Percentiles rank a stretch among this genome's conserved stretches.
Conservation (phyloP, 2,113 vertebrate species). For the Rhinopithecus roxellana region DNA sequence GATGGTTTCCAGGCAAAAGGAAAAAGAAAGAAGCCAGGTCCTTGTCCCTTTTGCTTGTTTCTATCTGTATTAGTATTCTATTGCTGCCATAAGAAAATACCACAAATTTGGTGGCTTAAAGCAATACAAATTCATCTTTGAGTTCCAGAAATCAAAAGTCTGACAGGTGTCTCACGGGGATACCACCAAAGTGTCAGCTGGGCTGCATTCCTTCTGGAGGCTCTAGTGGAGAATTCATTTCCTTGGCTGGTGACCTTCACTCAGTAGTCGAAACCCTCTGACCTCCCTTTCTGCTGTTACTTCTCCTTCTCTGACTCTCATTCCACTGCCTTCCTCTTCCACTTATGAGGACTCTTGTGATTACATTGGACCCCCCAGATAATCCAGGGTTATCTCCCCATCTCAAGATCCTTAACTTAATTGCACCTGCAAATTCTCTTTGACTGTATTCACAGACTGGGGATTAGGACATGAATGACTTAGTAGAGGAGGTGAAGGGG, state of each 20-base stretch:
- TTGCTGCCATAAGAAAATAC: not conserved
- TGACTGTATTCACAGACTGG: not conserved
- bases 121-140: not conserved
- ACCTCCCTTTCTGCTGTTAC: not conserved
- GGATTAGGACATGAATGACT: not conserved
- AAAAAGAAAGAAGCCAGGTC: not conserved
- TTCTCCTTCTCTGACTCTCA: not conserved
- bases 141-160: not conserved
- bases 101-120: not conserved
- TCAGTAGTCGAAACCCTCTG: not conserved
- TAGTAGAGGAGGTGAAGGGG: not conserved
- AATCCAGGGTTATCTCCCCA: not conserved
- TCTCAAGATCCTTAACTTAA: not conserved
- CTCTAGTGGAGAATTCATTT: not conserved
- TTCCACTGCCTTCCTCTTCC: not conserved
- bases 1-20: not conserved
- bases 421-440: not conserved
- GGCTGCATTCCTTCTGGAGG: not conserved
- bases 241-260: not conserved
- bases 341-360: not conserved
- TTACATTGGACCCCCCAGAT: not conserved
- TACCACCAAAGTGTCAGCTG: not conserved
- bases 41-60: not conserved
- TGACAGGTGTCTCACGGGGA: not conserved
- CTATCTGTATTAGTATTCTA: not conserved